Percentiles rank a stretch among this genome's conserved stretches.
phyloP scores from a whole-genome alignment of 1,140 invertebrate genomes.

The Drosophila asahinai region DNA sequence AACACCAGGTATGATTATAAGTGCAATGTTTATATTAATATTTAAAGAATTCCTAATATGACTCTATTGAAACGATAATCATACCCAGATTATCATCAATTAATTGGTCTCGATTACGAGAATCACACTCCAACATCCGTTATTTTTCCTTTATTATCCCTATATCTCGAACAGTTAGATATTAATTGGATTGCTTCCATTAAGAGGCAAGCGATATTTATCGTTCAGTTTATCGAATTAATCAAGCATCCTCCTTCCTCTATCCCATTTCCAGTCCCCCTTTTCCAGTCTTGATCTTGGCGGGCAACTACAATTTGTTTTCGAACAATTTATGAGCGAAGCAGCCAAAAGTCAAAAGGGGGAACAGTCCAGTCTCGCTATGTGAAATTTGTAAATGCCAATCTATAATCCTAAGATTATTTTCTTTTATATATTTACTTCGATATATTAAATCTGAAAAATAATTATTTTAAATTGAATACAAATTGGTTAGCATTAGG shows the following conservation, averaged over 20 bases:
- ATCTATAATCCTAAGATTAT: not conserved
- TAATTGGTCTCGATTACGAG: slow-evolving; percentile 1
- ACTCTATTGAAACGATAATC: not conserved
- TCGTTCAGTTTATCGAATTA: slow-evolving; percentile 40
- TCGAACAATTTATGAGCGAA: slow-evolving; percentile 38
- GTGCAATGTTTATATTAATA: no score
- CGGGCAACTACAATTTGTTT: slow-evolving; percentile 43
- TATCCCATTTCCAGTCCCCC: not conserved
- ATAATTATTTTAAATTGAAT: not conserved
- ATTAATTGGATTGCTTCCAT: slow-evolving; percentile 36
- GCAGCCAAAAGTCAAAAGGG: slow-evolving; percentile 24
- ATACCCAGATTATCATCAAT: not conserved
- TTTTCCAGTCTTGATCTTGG: not conserved
- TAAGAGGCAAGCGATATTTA: slow-evolving; percentile 39
- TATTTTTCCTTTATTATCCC: not conserved
- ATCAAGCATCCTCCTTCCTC: slow-evolving; percentile 24
- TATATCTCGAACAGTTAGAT: slow-evolving; percentile 4
- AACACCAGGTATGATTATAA: not conserved
- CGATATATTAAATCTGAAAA: not conserved
- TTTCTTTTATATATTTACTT: no score
- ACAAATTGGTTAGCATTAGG: not conserved
- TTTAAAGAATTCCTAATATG: no score
- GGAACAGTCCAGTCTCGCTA: slow-evolving; percentile 13
- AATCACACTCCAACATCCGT: slow-evolving; percentile 2
- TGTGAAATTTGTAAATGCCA: not conserved